Evolutionary conservation across 2,113 vertebrate species (phyloP), one percentile per base, ranked within the genome.

Genomic region (Mola mola): DNA sequence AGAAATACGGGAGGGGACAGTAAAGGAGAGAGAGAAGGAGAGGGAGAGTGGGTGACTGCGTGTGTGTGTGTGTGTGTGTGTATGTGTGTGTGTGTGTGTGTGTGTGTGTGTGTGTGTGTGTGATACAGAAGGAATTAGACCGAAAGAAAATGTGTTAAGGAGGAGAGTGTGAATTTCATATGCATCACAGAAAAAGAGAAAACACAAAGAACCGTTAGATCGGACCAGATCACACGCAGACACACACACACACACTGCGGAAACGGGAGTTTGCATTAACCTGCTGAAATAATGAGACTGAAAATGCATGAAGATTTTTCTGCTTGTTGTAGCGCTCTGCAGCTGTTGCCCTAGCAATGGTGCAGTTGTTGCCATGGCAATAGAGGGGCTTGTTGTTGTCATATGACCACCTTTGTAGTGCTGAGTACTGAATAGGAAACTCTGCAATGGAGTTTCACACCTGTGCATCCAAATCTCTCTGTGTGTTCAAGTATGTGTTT

Each of bases 351-450:
- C 84, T 89, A 89, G 90, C 84, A 82, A 91, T 92, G 88, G 85
- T 92, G 89, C 90, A 92, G 88, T 90, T 90, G 90, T 92, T 92
- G 88, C 91, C 89, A 91, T 92, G 90, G 90, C 73, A 78, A 92
- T 87, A 61, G 81, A 57, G 58, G 71, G 76, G 87, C 87, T 82
- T 87, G 84, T 88, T 90, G 88, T 87, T 87, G 84, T 92, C 84
- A 80, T 86, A 84, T 82, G 81, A 80, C 73, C 67, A 47, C 50
- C 38, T 55, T 75, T 42, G 64, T 72, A 58, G 59, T 50, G 51
- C 61, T 49, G 36, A 78, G 67, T 72, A 37, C 71, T 47, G 34
- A 50, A 36, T 28, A 16, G 49, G 74, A 12, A 64, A 64, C 36
- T 42, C 44, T 73, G 70, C 46, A 66, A 42, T 43, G 52, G 48